A percentile compares a stretch with the other conserved stretches of the same genome.
Evolutionary conservation across 2,113 vertebrate species (phyloP).

Genomic region (Catagonus wagneri): DNA sequence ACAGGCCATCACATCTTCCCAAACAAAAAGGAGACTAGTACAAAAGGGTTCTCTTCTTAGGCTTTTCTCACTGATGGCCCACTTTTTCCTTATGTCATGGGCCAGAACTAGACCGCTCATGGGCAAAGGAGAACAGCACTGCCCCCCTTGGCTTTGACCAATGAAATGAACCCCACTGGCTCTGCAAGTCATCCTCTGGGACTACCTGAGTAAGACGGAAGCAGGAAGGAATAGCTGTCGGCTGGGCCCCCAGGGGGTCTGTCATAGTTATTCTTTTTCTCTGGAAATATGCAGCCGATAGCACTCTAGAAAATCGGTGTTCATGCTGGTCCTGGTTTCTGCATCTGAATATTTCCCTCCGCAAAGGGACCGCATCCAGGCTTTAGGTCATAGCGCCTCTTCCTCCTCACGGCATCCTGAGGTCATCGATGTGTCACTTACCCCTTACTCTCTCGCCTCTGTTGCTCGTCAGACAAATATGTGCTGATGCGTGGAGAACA

Average conservation of each 20-base stretch:
- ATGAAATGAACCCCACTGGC: background rate
- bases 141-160: background rate
- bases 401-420: background rate
- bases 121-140: background rate
- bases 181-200: background rate
- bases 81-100: background rate
- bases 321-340: background rate
- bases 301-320: background rate
- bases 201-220: background rate
- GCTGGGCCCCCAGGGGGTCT: background rate
- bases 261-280: background rate
- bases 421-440: background rate
- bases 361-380: background rate
- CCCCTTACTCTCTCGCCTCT: background rate
- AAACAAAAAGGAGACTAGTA: background rate
- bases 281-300: background rate
- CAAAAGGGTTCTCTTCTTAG: background rate
- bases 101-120: background rate
- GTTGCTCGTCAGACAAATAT: background rate
- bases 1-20: background rate
- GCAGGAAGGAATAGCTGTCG: background rate
- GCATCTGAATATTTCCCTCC: background rate
- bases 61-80: background rate
- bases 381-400: background rate
- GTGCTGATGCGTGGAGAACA: background rate